Base-by-base conservation (phyloP, 2,113 vertebrate species). In the Athene cunicularia region DNA sequence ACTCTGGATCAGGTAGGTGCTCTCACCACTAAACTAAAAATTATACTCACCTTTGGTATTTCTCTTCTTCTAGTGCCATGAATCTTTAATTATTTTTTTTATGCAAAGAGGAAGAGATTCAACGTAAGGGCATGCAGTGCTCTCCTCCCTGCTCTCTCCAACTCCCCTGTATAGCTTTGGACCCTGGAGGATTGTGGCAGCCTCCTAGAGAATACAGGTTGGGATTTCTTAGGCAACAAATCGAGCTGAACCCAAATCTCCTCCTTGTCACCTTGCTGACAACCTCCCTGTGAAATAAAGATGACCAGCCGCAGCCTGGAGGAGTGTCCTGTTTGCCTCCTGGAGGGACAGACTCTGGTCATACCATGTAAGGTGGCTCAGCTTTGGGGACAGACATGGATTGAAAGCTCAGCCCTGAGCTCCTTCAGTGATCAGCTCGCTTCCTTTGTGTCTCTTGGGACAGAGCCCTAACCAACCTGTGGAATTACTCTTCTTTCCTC, bases 81-180 rank as follows among this genome's bases (percentile, higher is more conserved):
- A 91, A 84, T 89, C 80, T 91, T 96, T 89, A 76, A 95, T 93
- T 68, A n/a, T 12, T 58, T 91, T 77, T 86, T 43, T 43, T 80
- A 91, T 86, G 90, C 80, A 89, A 80, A 91, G 55, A 80, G 53
- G 41, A 89, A 59, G 19, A 77, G 30, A 45, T 53, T 84, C 63
- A 84, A 58, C 23, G 7, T 24, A 53, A 73, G 63, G 55, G 21
- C 39, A 37, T 4, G 19, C 2, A 3, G 23, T 60, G 53, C 27
- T 58, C 68, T 88, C 49, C 24, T 62, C 26, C 53, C 39, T 27
- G 39, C 49, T 86, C 49, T 80, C 35, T 30, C 33, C 2, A 2
- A 21, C 58, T 80, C 52, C 39, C 12, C 18, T 33, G 35, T 5
- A 12, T 33, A n/a, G 19, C 67, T 62, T 62, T 35, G 24, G 19